phyloP scores from a whole-genome alignment of 2,797 vertebrate genomes.

The Chromobotia macracanthus region DNA sequence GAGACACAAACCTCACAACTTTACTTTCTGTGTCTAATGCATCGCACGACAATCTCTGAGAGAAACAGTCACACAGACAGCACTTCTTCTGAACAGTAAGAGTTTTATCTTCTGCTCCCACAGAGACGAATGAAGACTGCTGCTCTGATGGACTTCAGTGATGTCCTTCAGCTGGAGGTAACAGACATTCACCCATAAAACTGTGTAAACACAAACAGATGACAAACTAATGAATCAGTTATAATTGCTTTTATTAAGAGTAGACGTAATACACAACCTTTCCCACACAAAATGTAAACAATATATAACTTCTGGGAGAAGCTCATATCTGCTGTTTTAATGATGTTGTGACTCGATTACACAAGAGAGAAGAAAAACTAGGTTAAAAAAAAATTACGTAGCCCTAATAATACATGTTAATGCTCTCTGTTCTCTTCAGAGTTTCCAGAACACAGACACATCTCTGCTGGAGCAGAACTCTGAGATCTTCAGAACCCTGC shows the following conservation, averaged over 20 bases:
- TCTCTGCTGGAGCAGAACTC: slow-evolving; percentile 80
- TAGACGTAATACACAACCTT: no score
- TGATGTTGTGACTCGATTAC: no score
- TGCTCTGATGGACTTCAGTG: slow-evolving; percentile 75
- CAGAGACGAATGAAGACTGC: slow-evolving; percentile 85
- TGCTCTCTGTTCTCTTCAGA: slow-evolving; percentile 72
- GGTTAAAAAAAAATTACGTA: no score
- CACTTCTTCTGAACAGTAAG: no score
- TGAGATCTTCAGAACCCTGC: slow-evolving; percentile 90
- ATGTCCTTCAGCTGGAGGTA: slow-evolving; percentile 66
- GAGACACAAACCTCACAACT: slow-evolving; percentile 65
- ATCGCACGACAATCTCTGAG: no score
- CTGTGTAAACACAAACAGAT: no score
- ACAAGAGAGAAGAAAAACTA: no score
- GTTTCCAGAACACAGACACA: slow-evolving; percentile 89
- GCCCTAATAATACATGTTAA: neutral
- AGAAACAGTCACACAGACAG: neutral
- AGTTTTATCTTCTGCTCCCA: slow-evolving; percentile 38
- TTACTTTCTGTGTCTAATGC: neutral
- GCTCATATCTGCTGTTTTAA: no score
- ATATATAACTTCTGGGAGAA: no score
- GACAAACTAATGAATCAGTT: no score
- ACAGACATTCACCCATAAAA: slow-evolving; percentile 19
- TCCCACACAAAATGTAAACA: no score
- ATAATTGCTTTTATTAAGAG: no score